Conservation (phyloP, 2,113 vertebrate genomes). For the Electrona antarctica region DNA sequence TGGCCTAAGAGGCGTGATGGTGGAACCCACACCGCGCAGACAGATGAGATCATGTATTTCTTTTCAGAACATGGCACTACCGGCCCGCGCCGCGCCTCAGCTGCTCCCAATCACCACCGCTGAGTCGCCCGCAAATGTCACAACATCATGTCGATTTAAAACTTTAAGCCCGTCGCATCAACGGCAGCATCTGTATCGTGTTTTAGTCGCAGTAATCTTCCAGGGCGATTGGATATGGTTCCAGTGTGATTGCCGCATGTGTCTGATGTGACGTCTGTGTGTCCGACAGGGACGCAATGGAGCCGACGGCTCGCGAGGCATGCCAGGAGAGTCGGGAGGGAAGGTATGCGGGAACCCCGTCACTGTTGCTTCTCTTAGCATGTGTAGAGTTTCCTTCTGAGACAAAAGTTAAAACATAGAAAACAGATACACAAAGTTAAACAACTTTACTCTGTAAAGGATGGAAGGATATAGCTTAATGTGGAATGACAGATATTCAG, state of each 20-base stretch:
- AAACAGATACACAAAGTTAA: no score
- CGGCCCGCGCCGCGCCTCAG: no score
- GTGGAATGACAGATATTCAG: no score
- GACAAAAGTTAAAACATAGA: no score
- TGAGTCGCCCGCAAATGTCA: constrained; percentile 26
- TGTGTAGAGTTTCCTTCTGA: no score
- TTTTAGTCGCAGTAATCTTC: constrained; percentile 12
- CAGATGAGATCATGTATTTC: constrained; percentile 7
- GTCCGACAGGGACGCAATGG: constrained; percentile 89
- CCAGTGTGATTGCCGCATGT: constrained; percentile 20
- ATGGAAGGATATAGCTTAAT: no score
- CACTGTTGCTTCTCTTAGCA: no score
- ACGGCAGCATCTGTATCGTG: constrained; percentile 1
- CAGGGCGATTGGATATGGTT: constrained; percentile 19
- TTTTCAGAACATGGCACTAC: no score
- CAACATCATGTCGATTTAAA: constrained; percentile 45
- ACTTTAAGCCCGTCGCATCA: constrained; percentile 21
- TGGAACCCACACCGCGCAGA: background rate
- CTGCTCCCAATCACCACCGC: background rate
- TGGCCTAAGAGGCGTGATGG: background rate
- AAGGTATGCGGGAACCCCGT: constrained; percentile 80
- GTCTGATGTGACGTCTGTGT: constrained; percentile 19
- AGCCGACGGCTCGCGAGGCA: constrained; percentile 92
- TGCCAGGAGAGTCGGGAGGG: constrained; percentile 90
- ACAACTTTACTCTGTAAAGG: no score